A percentile compares a stretch with the other conserved stretches of the same genome.
Evolutionary conservation across 64 coral and sea anemone species (phyloP).

Genomic region (Cladopsammia gracilis): DNA sequence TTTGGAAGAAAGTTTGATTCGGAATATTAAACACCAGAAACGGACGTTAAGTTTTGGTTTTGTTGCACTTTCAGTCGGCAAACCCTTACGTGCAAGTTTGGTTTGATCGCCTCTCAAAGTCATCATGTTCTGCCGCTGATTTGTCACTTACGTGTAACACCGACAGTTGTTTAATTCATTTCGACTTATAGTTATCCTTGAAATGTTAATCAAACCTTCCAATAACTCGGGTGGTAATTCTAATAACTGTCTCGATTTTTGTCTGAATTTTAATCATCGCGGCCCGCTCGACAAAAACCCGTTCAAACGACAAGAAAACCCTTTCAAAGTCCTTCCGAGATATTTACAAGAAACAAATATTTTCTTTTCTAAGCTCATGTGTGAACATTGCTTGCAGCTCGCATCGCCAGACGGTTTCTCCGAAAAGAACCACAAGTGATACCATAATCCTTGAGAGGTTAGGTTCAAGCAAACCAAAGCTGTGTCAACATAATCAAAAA

Average conservation of each 20-base stretch:
- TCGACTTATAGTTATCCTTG: conserved; percentile 1
- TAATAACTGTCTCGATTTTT: conserved; percentile 52
- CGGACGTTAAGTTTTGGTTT: neutral
- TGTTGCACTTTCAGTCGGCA: neutral
- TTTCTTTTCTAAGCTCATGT: neutral
- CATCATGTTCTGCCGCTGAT: neutral
- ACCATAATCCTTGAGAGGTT: neutral
- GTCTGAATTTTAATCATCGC: conserved; percentile 9
- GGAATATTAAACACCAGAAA: neutral
- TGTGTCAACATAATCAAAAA: conserved; percentile 59
- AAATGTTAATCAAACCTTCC: conserved; percentile 36
- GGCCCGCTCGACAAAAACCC: neutral
- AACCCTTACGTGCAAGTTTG: neutral
- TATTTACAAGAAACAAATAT: conserved; percentile 35
- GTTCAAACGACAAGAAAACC: neutral
- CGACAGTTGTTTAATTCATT: conserved; percentile 36
- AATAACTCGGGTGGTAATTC: neutral
- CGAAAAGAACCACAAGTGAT: neutral
- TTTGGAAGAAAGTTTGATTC: neutral
- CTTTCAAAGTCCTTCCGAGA: neutral
- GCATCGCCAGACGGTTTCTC: neutral
- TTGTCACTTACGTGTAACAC: conserved; percentile 4
- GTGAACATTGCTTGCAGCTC: neutral
- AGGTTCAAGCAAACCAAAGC: conserved; percentile 16
- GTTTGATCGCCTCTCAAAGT: neutral